These are phyloP conservation scores for Magallana ariakensis DNA, from an alignment of 1,140 invertebrate genomes.

Conservation along the genomic window DNA sequence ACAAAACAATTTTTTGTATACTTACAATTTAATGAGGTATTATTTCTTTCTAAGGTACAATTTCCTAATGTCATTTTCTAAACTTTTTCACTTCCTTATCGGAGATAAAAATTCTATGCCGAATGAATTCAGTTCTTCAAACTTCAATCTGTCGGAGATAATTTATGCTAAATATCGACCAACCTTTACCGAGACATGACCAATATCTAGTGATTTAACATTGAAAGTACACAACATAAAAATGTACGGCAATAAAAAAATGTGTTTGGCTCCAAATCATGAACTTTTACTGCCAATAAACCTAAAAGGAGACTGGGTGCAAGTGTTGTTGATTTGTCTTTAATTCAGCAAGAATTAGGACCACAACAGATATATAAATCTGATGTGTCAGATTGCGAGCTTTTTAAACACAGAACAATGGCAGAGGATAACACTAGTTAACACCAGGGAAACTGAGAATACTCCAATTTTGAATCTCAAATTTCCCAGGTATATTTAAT, in stretches of 20 bases:
- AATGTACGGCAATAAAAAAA: constrained; percentile 10
- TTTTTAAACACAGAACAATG: too few relatives aligned
- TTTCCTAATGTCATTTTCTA: background rate
- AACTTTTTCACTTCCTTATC: background rate
- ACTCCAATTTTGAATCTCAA: too few relatives aligned
- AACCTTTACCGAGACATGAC: background rate
- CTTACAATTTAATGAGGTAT: background rate
- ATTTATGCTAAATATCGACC: constrained; percentile 13
- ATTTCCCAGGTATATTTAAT: too few relatives aligned
- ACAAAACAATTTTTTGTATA: background rate
- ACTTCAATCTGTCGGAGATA: background rate
- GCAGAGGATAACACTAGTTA: too few relatives aligned
- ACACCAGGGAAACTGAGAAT: too few relatives aligned
- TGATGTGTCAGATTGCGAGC: too few relatives aligned
- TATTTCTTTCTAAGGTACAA: background rate
- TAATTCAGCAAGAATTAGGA: too few relatives aligned
- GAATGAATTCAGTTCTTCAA: background rate
- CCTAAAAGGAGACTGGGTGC: too few relatives aligned
- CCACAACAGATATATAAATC: too few relatives aligned
- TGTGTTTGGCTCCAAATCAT: background rate
- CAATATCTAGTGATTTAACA: background rate
- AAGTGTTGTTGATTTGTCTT: too few relatives aligned
- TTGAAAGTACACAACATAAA: constrained; percentile 13
- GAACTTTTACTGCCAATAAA: too few relatives aligned
- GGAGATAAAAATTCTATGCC: background rate